Evolutionary conservation across 1,140 invertebrate genomes (phyloP).

Genomic region (Periplaneta americana): DNA sequence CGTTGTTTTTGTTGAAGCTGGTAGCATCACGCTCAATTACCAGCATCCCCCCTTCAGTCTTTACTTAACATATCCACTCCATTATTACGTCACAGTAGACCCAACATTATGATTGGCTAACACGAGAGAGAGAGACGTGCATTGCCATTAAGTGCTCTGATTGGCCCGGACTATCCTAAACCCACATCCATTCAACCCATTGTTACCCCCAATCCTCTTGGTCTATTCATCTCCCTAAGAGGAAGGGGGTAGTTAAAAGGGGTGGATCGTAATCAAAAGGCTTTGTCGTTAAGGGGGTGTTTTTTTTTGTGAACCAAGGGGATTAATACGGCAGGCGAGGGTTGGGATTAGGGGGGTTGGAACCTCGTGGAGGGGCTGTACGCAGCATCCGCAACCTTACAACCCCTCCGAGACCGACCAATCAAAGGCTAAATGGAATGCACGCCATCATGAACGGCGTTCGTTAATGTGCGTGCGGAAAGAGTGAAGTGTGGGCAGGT

Average conservation of each 20-base stretch:
- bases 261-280: constrained; percentile 1
- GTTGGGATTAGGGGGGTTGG: background rate
- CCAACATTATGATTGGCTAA: background rate
- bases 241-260: background rate
- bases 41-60: background rate
- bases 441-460: too few relatives aligned
- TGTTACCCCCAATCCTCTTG: background rate
- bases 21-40: background rate
- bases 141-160: background rate
- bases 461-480: too few relatives aligned
- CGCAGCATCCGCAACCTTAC: background rate
- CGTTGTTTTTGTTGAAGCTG: background rate
- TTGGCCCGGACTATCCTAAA: background rate
- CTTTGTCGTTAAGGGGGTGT: constrained; percentile 5
- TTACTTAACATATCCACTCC: background rate
- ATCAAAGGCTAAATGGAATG: background rate
- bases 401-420: background rate
- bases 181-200: background rate
- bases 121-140: background rate
- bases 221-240: constrained; percentile 7
- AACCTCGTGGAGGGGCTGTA: background rate
- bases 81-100: background rate
- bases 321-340: background rate
- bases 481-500: too few relatives aligned
- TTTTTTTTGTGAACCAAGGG: constrained; percentile 6